Evolutionary conservation across 2,888 invertebrate species (phyloP), one percentile per base, ranked within the genome.

Genomic region (Frankliniella intonsa): DNA sequence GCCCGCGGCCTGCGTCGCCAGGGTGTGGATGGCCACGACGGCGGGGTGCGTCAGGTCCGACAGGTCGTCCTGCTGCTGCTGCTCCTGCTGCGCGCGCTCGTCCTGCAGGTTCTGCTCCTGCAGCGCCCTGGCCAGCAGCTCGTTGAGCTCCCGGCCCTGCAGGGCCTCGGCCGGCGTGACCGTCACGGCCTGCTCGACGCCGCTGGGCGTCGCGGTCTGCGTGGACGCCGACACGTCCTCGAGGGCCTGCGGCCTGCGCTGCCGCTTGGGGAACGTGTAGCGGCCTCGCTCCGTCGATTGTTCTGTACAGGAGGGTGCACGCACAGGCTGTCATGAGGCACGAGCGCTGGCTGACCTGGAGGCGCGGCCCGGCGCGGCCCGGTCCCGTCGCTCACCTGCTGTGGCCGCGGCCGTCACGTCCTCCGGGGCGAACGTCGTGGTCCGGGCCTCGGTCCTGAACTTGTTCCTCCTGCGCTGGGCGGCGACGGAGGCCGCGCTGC

Each of bases 31-130:
- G 83, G 86, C 85, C 17, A 84, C 86, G 62, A 86, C 86, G 80
- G 86, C 86, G n/a, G 85, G 84, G 82, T 86, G 85, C 19, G 86
- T 86, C 62, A 86, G 83, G 81, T 86, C 86, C 14, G 86, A 85
- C n/a, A 85, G 81, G 19, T 76, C 69, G 22, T 76, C 69, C 11
- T 25, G 81, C 62, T 10, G 82, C 81, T 10, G 82, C 69, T 38
- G 27, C 49, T 22, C 14, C 83, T 50, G 22, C 69, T 22, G 25
- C 69, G 22, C 69, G 22, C 69, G 69, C 22, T 76, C 69, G 50
- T 82, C 79, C 82, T 55, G 51, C 81, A 76, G 51, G 22, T 62
- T 10, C 51, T 49, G 55, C 80, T 80, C 79, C 80, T 80, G 80
- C 19, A 81, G 83, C 50, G 65, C 80, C 27, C 81, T 62, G 14